Conservation (phyloP, 2,113 vertebrate genomes). For the Ceratotherium simum region DNA sequence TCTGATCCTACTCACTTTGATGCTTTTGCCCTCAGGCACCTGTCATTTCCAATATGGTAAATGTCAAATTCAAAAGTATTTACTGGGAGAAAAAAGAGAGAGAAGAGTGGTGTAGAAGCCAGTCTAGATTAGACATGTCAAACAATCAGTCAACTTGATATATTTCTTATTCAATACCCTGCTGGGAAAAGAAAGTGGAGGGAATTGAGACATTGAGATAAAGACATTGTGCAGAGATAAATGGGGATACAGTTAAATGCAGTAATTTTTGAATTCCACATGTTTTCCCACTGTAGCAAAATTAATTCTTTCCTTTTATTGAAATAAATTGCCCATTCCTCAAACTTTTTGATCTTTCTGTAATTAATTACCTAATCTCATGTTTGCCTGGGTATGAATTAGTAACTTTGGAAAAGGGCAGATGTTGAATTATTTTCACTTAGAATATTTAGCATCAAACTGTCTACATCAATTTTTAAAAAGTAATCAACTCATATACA, state of each 20-base stretch:
- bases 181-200: conserved; percentile 8
- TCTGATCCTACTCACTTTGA: not conserved
- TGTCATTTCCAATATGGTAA: not conserved
- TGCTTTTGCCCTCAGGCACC: not conserved
- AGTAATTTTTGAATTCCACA: not conserved
- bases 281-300: conserved; percentile 7
- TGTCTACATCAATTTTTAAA: not conserved
- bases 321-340: not conserved
- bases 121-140: not conserved
- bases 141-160: not conserved
- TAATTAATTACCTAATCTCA: not conserved
- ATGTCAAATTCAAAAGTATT: conserved; percentile 37
- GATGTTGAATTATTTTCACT: conserved; percentile 17
- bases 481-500: not conserved
- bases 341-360: not conserved
- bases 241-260: not conserved
- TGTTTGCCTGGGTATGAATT: not conserved
- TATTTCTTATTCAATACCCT: not conserved
- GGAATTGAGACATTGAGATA: not conserved
- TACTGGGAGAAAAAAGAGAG: not conserved
- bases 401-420: not conserved
- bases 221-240: not conserved
- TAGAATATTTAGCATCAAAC: not conserved
- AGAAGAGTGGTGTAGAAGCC: not conserved
- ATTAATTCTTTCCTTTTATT: conserved; percentile 21